A percentile compares a stretch with the other conserved stretches of the same genome.
Evolutionary conservation across 2,888 invertebrate genomes (phyloP).

Genomic region (Masnerella sp.): DNA sequence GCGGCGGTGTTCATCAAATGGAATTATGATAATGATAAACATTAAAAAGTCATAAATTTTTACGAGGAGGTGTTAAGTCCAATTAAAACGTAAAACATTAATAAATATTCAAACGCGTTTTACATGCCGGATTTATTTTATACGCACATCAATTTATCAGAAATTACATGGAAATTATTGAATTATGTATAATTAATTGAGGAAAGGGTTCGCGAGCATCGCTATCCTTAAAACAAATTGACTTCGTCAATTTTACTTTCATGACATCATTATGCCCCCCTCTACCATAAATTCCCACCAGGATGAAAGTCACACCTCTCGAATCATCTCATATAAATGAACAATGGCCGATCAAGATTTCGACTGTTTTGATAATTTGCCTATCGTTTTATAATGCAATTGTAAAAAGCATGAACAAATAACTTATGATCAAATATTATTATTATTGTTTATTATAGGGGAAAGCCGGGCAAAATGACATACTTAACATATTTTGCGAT

Average conservation of each 20-base stretch:
- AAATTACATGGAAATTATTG: constrained; percentile 30
- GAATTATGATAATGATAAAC: constrained; percentile 9
- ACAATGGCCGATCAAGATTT: neutral
- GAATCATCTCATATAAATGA: constrained; percentile 14
- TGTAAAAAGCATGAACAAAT: too few species aligned
- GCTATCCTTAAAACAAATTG: constrained; percentile 19
- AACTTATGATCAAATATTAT: too few species aligned
- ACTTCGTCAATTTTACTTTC: constrained; percentile 38
- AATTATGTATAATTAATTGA: constrained; percentile 26
- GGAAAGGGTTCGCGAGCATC: constrained; percentile 15
- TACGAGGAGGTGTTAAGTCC: constrained; percentile 1
- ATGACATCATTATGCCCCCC: constrained; percentile 30
- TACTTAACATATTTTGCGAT: too few species aligned
- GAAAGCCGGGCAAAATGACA: too few species aligned
- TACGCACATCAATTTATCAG: constrained; percentile 5
- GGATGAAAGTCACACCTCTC: constrained; percentile 28
- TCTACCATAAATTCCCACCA: constrained; percentile 17
- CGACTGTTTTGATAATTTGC: too few species aligned
- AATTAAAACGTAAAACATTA: constrained; percentile 16
- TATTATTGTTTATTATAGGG: too few species aligned
- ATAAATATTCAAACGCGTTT: constrained; percentile 34
- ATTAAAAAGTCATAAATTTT: constrained; percentile 34
- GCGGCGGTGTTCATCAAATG: constrained; percentile 11
- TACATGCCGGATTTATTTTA: constrained; percentile 11
- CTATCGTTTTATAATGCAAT: too few species aligned